phyloP scores from a whole-genome alignment of 2,113 vertebrate genomes.

The Penelope pileata region DNA sequence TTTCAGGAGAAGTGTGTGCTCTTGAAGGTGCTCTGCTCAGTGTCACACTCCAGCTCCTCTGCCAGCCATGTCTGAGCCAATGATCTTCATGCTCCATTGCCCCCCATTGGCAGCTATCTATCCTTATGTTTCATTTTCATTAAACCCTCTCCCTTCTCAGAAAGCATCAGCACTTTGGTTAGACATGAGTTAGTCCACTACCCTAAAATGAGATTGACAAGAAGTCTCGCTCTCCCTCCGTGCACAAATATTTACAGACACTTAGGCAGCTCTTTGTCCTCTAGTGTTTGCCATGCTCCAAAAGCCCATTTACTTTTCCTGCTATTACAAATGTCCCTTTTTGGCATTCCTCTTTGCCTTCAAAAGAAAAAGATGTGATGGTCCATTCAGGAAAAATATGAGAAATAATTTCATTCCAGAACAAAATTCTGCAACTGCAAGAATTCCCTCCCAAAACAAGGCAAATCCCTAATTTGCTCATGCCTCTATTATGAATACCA shows the following conservation, averaged over 20 bases:
- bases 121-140: not conserved
- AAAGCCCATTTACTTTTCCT: not conserved
- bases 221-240: not conserved
- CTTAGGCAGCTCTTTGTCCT: not conserved
- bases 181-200: not conserved
- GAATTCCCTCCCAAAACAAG: not conserved
- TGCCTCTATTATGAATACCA: not conserved
- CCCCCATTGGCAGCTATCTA: not conserved
- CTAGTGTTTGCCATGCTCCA: not conserved
- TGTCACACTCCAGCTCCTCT: not conserved
- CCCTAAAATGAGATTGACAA: not conserved
- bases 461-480: not conserved
- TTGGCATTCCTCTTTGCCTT: not conserved
- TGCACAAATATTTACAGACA: not conserved
- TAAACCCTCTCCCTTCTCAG: not conserved
- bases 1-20: not conserved
- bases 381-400: not conserved
- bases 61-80: not conserved
- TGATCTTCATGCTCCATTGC: fast-evolving
- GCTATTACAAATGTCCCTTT: not conserved
- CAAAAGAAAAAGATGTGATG: not conserved
- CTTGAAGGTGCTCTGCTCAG: not conserved
- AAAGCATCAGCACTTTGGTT: not conserved
- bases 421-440: not conserved
- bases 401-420: not conserved